Percentiles rank a stretch among this genome's conserved stretches.
Conservation (phyloP, 2,113 vertebrate species). For the Brienomyrus brachyistius region DNA sequence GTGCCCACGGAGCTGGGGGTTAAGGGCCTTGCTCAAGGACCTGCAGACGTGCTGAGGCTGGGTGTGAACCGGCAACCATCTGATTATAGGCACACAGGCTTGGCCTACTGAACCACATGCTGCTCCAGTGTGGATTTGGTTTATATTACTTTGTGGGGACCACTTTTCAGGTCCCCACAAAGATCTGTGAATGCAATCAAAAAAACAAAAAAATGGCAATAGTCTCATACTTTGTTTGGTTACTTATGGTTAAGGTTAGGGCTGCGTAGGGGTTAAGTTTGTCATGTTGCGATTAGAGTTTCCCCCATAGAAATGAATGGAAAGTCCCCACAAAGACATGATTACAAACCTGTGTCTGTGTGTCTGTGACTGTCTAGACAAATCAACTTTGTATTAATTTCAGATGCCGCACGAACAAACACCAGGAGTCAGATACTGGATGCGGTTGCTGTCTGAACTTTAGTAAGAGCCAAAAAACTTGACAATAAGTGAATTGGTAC, state of each 20-base stretch:
- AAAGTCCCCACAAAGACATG: background rate
- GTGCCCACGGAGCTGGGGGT: no score
- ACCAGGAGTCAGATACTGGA: background rate
- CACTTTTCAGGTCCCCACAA: background rate
- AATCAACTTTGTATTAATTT: background rate
- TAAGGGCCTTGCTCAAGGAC: no score
- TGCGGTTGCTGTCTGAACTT: slow-evolving; percentile 17
- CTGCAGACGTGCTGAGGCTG: no score
- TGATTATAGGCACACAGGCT: no score
- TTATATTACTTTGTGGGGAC: background rate
- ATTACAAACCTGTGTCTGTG: background rate
- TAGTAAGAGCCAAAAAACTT: slow-evolving; percentile 33
- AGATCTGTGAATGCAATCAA: no score
- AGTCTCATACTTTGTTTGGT: no score
- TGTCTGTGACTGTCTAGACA: background rate
- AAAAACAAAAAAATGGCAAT: no score
- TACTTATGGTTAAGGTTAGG: no score
- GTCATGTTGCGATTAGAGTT: no score
- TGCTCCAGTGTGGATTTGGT: background rate
- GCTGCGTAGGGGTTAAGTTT: no score
- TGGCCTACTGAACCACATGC: no score
- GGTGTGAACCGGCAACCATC: no score
- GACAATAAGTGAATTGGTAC: slow-evolving; percentile 18
- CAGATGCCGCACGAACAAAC: background rate
- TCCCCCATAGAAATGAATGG: background rate